Evolutionary conservation across 2,888 invertebrate species (phyloP), one percentile per base, ranked within the genome.

Genomic region (Orthosia incerta): DNA sequence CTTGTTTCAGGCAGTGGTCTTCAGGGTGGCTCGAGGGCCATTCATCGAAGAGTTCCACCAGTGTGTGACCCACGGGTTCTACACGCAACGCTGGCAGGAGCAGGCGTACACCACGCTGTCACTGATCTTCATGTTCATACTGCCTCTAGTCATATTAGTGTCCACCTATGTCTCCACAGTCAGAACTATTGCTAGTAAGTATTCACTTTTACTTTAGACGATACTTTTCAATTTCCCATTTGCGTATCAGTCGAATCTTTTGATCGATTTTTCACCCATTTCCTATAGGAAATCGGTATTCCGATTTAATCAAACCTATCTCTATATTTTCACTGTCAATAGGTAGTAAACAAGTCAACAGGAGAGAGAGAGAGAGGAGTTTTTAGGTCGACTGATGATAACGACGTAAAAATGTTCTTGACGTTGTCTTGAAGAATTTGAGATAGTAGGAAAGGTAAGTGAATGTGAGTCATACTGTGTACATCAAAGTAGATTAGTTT

Each of bases 41-140:
- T 98, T 98, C 88, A 93, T 97, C n/a, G 98, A 98, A 90, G 98
- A 98, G 39, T 98, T 98, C 92, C 97, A 97, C 90, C 98, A 98
- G 91, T 98, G 98, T 89, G 98, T 98, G 13, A 98, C 98, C 0
- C 97, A 98, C 85, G 98, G 98, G 0, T 97, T 97, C 89, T 98
- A 98, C 91, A 97, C 98, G 0, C 97, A 97, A 26, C 94, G 97
- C 31, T 98, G 98, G 98, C 98, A 98, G 88, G 98, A 98, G 87
- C 98, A 98, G 85, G 96, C 98, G 5, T 98, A 98, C 91, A 97
- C 98, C 0, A 97, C 97, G 4, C 96, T 98, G 73, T 98, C 98
- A 9, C 94, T 98, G 55, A 92, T 98, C 66, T 97, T 98, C 88
- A 98, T 98, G 97, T 98, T 98, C 88, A 93, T 98, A 79, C 92